Evolutionary conservation across 2,113 vertebrate species (phyloP).

Genomic region (Elephas maximus): DNA sequence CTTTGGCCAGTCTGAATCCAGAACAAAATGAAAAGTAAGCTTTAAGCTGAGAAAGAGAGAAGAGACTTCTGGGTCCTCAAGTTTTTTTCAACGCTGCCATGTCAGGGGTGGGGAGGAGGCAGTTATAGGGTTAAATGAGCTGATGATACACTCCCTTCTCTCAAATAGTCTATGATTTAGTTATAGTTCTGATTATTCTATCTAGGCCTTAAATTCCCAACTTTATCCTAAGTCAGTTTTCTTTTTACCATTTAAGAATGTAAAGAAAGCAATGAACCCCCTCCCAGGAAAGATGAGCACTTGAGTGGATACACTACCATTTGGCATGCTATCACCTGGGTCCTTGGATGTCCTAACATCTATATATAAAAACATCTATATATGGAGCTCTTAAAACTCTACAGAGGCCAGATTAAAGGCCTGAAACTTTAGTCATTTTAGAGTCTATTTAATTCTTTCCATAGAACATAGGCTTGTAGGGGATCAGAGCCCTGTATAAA

Average conservation of each 20-base stretch:
- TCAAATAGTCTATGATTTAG: neutral
- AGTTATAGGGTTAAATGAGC: neutral
- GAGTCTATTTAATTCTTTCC: neutral
- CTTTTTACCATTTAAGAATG: neutral
- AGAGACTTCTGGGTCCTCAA: neutral
- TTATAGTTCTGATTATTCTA: neutral
- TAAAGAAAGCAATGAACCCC: neutral
- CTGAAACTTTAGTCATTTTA: neutral
- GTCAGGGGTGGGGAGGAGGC: too few relatives aligned
- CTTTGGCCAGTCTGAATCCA: conserved; percentile 53
- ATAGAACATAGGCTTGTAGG: neutral
- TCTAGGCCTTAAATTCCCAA: neutral
- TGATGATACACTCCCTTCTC: neutral
- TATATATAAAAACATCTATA: too few relatives aligned
- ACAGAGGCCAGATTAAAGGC: neutral
- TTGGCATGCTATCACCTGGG: neutral
- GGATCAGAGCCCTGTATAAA: neutral
- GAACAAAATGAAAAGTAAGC: conserved; percentile 69
- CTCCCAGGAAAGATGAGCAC: neutral
- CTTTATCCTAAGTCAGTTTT: neutral
- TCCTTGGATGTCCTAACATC: neutral
- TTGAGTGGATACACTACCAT: neutral
- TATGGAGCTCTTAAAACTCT: neutral
- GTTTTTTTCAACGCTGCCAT: neutral
- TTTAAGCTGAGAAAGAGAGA: neutral